A percentile compares a stretch with the other conserved stretches of the same genome.
Conservation (phyloP, 1,140 invertebrate species). For the Drosophila cardini region DNA sequence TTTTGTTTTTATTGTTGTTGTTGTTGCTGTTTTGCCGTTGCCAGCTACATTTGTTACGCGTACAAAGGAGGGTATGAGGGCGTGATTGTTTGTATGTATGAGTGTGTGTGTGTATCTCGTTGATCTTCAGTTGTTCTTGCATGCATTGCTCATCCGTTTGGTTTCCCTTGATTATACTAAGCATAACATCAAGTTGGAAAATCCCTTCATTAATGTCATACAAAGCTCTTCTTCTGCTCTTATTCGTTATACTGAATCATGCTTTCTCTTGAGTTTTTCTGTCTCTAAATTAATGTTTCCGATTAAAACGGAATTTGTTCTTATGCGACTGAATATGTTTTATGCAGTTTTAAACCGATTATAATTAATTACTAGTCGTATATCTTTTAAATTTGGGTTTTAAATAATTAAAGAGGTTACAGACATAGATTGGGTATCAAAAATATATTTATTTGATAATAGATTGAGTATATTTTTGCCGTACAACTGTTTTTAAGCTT, state of each 20-base stretch:
- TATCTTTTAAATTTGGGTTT: neutral
- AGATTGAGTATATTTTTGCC: no score
- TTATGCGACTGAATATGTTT: neutral
- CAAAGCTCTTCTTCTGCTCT: constrained; percentile 55
- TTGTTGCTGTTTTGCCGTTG: constrained; percentile 45
- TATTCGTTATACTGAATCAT: constrained; percentile 35
- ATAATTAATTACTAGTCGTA: neutral
- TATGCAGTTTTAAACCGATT: neutral
- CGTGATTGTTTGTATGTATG: constrained; percentile 17
- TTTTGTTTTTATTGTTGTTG: constrained; percentile 10
- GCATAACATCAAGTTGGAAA: constrained; percentile 66
- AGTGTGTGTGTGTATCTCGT: constrained; percentile 2
- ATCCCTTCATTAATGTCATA: constrained; percentile 76
- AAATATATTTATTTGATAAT: no score
- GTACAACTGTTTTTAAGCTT: no score
- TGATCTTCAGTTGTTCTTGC: constrained; percentile 49
- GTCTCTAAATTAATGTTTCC: constrained; percentile 22
- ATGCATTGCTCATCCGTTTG: constrained; percentile 29
- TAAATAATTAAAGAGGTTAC: no score
- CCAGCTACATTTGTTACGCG: constrained; percentile 54
- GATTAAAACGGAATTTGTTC: constrained; percentile 1
- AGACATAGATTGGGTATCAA: no score
- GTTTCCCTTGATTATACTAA: constrained; percentile 21
- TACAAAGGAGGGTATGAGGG: constrained; percentile 29
- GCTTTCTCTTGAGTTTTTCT: constrained; percentile 48